These are phyloP conservation scores for Wasmannia auropunctata DNA, from an alignment of 1,140 invertebrate species.

Conservation along the genomic window DNA sequence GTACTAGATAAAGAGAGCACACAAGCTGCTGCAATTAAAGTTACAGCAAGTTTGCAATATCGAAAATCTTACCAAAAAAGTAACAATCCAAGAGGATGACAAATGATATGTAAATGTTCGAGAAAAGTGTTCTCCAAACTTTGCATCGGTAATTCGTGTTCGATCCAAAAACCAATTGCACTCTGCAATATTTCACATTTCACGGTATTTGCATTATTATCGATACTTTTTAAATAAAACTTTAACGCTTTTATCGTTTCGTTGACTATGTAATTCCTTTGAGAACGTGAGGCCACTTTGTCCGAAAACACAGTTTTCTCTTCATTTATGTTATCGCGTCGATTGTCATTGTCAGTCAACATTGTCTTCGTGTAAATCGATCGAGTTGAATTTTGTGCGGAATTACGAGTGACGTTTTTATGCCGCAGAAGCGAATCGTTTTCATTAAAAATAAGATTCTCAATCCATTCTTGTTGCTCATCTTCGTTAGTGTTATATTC, in stretches of 20 bases:
- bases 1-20: background rate
- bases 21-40: constrained; percentile 53
- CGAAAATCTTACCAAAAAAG: constrained; percentile 81
- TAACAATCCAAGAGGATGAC: constrained; percentile 83
- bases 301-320: constrained; percentile 24
- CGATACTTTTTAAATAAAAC: constrained; percentile 83
- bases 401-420: background rate
- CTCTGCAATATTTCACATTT: constrained; percentile 81
- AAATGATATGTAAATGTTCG: constrained; percentile 82
- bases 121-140: constrained; percentile 83
- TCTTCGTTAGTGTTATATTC: constrained; percentile 68
- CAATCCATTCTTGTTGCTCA: constrained; percentile 55
- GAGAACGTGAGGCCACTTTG: background rate
- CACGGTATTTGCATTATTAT: constrained; percentile 78
- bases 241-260: constrained; percentile 81
- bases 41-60: background rate
- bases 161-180: constrained; percentile 84
- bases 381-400: background rate
- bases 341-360: background rate
- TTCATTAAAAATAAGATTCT: constrained; percentile 44
- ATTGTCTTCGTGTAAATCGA: background rate
- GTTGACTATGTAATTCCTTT: constrained; percentile 68
- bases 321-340: background rate
- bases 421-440: constrained; percentile 4
- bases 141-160: constrained; percentile 82